Base-by-base conservation (phyloP, 2,797 vertebrate genomes). In the Scarus forsteni region DNA sequence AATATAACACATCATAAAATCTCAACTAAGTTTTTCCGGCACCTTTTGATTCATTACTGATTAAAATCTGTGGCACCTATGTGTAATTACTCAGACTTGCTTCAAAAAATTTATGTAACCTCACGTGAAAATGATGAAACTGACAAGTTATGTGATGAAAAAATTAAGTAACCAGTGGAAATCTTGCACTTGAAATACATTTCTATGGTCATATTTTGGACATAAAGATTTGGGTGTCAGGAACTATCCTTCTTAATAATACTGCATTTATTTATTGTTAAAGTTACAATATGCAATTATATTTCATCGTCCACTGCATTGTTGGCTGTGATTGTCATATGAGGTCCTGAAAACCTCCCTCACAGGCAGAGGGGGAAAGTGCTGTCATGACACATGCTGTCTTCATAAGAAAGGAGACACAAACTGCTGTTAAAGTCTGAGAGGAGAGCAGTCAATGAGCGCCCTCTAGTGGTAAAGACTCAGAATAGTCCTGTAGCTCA, bases 391-490 rank as follows among this genome's bases (percentile, higher is more conserved):
- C 51, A 16, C 34, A 52, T 15, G 14, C 43, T 39, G 15, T 48
- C 35, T 34, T 14, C 10, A 53, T 10, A 15, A 15, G 36, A 68
- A 49, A 50, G 35, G 36, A 1, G 15, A 27, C 19, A 15, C 11
- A 27, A 39, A 73, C 50, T 15, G 44, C 51, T 16, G 52, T 8
- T 27, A 3, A 6, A 11, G 19, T 38, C 18, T 49, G 38, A 3
- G 46, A 52, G 44, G 51, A 81, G 10, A 63, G 49, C 54, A 36
- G 71, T 69, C 80, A 63, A 7, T 63, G 81, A 79, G 85, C 89
- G 3, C 92, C 88, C 90, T 86, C 93, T 84, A 42, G 90, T 93
- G 94, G 91, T 35, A 1, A 7, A 51, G 54, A 6, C 5, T 0
- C 6, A 14, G 19, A 7, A 70, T 16, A 27, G 3, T 2, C 12